Evolutionary conservation across 2,797 vertebrate species (phyloP).

Genomic region (Neopelma chrysocephalum): DNA sequence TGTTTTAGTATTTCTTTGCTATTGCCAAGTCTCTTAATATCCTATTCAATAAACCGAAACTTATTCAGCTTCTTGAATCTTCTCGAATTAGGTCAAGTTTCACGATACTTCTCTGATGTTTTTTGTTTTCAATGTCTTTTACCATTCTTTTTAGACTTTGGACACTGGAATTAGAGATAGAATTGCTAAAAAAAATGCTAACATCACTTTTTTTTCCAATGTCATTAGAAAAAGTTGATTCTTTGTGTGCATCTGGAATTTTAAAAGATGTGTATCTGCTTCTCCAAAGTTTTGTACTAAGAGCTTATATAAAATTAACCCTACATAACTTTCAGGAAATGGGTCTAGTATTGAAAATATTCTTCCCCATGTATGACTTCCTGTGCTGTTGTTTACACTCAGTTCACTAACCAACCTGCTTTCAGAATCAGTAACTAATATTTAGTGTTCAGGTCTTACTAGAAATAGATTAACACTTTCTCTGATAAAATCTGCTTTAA

Average conservation of each 20-base stretch:
- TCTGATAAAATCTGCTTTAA: not conserved
- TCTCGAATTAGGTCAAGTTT: not conserved
- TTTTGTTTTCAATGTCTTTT: not conserved
- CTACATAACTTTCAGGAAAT: not conserved
- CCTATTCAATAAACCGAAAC: not conserved
- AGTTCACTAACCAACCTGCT: not conserved
- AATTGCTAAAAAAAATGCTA: not conserved
- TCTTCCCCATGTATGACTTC: not conserved
- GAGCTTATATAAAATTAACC: not conserved
- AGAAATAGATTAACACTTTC: not conserved
- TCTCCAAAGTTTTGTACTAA: not conserved
- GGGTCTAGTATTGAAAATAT: not conserved
- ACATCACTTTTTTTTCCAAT: not conserved
- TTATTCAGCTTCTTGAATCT: not conserved
- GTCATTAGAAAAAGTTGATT: not conserved
- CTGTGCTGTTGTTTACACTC: not conserved
- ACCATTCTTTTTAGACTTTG: not conserved
- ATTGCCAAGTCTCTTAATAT: not conserved
- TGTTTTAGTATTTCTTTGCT: not conserved
- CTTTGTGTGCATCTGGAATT: accelerated
- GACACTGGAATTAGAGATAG: not conserved
- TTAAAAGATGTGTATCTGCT: not conserved
- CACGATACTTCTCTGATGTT: not conserved
- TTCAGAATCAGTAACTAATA: not conserved
- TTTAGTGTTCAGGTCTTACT: not conserved